Percentiles rank a stretch among this genome's conserved stretches.
phyloP scores from a whole-genome alignment of 2,797 vertebrate species.

The Sebastes nivosus region DNA sequence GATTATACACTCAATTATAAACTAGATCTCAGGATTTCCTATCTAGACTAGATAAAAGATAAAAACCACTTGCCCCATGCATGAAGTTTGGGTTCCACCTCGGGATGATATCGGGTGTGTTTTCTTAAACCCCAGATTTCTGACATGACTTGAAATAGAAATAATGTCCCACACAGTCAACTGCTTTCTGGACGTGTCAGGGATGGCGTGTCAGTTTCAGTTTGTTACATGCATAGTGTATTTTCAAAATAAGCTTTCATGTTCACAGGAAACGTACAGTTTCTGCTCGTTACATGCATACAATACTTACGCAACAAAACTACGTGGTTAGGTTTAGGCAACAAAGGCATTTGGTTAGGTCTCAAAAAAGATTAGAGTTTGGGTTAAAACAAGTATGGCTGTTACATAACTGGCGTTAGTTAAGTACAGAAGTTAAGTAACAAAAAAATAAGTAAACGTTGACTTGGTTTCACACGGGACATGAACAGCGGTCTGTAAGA shows the following conservation, averaged over 20 bases:
- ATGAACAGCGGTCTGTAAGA: no score
- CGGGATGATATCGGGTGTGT: neutral
- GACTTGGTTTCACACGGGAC: no score
- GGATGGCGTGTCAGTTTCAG: neutral
- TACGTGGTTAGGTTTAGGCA: no score
- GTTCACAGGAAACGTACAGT: neutral
- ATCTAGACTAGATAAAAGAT: neutral
- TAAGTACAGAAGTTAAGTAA: no score
- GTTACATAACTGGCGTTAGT: no score
- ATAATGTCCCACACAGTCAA: neutral
- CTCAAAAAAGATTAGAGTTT: no score
- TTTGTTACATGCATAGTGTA: neutral
- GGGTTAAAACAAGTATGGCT: no score
- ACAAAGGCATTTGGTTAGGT: no score
- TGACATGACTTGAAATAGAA: neutral
- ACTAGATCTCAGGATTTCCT: neutral
- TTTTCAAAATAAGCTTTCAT: neutral
- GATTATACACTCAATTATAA: neutral
- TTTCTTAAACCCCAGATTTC: neutral
- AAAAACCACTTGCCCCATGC: neutral
- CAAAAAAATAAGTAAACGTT: no score
- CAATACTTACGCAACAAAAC: neutral
- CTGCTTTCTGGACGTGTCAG: neutral
- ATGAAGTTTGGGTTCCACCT: neutral
- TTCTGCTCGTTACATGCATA: neutral